phyloP scores from a whole-genome alignment of 2,888 invertebrate species.

The Callosobruchus maculatus region DNA sequence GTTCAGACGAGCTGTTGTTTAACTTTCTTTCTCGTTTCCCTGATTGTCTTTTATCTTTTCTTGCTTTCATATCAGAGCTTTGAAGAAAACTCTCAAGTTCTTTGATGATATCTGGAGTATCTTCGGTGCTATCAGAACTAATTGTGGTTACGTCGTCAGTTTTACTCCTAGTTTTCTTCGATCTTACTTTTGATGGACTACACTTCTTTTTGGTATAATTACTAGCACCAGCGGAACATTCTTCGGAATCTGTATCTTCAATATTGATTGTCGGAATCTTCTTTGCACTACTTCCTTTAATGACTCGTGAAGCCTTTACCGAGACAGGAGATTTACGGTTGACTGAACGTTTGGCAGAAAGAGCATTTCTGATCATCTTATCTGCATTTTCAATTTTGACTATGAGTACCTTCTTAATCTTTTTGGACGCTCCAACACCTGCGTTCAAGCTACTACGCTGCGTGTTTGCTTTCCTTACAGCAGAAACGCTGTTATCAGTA shows the following conservation, averaged over 20 bases:
- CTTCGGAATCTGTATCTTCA: no score
- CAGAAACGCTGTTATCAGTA: not conserved
- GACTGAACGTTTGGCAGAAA: not conserved
- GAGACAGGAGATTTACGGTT: no score
- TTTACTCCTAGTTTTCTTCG: not conserved
- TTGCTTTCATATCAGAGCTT: not conserved
- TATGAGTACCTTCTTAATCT: not conserved
- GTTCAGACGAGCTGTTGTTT: no score
- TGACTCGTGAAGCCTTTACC: no score
- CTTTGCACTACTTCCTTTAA: no score
- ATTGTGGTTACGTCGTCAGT: not conserved
- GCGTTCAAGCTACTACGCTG: no score
- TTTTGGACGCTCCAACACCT: no score
- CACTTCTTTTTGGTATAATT: no score
- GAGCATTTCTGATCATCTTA: not conserved
- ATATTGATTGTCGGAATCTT: no score
- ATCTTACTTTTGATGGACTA: not conserved
- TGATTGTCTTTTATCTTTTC: not conserved
- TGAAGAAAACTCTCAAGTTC: not conserved
- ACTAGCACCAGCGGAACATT: no score
- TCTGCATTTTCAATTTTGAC: not conserved
- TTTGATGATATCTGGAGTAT: not conserved
- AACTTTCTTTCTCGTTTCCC: no score
- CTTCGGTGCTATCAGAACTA: not conserved
- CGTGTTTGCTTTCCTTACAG: no score